These are phyloP conservation scores for Drosophila koepferae DNA, from an alignment of 2,888 invertebrate genomes.

Conservation along the genomic window DNA sequence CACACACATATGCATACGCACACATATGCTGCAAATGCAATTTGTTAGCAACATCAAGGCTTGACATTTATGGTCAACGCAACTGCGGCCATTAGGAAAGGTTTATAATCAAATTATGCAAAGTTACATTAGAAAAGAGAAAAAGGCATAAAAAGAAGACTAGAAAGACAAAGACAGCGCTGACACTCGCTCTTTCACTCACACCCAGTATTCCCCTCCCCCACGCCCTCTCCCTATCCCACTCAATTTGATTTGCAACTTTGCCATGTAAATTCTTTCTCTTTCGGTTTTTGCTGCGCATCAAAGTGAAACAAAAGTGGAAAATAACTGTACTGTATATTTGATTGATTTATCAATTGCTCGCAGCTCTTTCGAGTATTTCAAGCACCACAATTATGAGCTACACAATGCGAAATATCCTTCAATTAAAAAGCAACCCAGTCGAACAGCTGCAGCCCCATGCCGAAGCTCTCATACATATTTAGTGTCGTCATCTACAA, in stretches of 20 bases:
- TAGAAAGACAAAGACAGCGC: neutral
- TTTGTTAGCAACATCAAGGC: constrained; percentile 48
- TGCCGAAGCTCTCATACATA: neutral
- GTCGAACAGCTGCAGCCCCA: neutral
- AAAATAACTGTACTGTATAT: constrained; percentile 1
- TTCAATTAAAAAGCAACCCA: constrained; percentile 5
- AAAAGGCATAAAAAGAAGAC: neutral
- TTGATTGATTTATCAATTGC: constrained; percentile 8
- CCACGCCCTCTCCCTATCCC: neutral
- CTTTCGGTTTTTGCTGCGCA: neutral
- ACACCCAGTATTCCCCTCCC: too few species aligned
- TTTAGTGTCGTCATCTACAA: neutral
- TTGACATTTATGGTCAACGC: constrained; percentile 54
- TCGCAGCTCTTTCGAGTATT: neutral
- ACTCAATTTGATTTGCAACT: neutral
- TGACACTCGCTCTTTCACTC: neutral
- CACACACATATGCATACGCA: neutral
- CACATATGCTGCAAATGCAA: constrained; percentile 29
- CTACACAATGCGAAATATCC: neutral
- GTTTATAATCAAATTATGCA: constrained; percentile 16
- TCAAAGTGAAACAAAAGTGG: neutral
- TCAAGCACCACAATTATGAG: constrained; percentile 1
- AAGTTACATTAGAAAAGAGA: neutral
- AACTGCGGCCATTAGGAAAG: constrained; percentile 20
- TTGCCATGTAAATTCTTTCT: neutral